Percentiles rank a stretch among this genome's conserved stretches.
Evolutionary conservation across 2,888 invertebrate genomes (phyloP).

Genomic region (Abrostola tripartita): DNA sequence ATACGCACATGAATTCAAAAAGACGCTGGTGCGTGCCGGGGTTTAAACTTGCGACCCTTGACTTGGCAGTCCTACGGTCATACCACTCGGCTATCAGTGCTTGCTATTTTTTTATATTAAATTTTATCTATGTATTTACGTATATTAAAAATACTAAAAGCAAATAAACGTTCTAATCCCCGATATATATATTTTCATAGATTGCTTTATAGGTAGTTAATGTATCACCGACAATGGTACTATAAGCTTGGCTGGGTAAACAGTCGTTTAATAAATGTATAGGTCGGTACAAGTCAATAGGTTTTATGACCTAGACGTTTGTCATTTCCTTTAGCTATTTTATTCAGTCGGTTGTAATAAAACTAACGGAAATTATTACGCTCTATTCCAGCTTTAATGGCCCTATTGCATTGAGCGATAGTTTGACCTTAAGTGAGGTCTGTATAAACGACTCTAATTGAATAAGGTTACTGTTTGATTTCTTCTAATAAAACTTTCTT

Average conservation of each 20-base stretch:
- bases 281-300: background rate
- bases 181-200: no score
- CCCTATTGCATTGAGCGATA: background rate
- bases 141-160: no score
- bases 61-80: no score
- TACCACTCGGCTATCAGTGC: no score
- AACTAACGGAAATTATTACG: background rate
- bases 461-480: background rate
- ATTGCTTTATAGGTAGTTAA: background rate
- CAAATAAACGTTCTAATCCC: no score
- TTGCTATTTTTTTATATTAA: no score
- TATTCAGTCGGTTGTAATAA: constrained; percentile 17
- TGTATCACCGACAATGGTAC: constrained; percentile 12
- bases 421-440: background rate
- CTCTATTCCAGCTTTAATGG: background rate
- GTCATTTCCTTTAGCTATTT: constrained; percentile 32
- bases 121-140: no score
- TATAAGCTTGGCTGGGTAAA: constrained; percentile 18
- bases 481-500: no score
- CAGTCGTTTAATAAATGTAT: constrained; percentile 27
- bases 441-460: background rate
- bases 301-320: constrained; percentile 31
- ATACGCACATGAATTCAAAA: no score
- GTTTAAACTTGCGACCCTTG: no score
- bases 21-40: no score